Evolutionary conservation across 2,888 invertebrate genomes (phyloP), one percentile per base, ranked within the genome.

Genomic region (Archips crataeganus): DNA sequence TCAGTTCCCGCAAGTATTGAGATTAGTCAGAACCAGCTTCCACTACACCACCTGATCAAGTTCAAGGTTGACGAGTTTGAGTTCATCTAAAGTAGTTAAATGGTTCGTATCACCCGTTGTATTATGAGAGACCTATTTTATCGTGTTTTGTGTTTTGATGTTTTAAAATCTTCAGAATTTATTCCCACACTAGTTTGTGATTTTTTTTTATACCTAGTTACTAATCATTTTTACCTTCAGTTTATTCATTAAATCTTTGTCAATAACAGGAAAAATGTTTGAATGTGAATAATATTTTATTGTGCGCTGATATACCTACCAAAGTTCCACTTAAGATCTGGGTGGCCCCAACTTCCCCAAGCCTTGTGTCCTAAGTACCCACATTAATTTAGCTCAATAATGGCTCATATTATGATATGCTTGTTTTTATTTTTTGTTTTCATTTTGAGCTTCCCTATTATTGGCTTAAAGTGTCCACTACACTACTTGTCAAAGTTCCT

Each of bases 1-100:
- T 65, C n/a, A 32, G 3, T 45, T n/a, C 61, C 47, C 2, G 57
- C 45, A 62, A 61, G 36, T 67, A 57, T 63, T 59, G 45, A 61
- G 10, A 39, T 47, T 67, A 47, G 54, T 71, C 66, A 71, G 15
- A 47, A 36, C 42, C 47, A 42, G 47, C 15, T 61, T 34, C 36
- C 36, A 39, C 4, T 39, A 6, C 39, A 39, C 6, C 47, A 47
- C 47, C 23, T 49, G 51, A 68, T 70, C 78, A 78, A 78, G 78
- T 76, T 77, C 78, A 78, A 78, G 78, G 78, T 76, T 75, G 67
- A 54, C 59, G 9, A 67, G 47, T 74, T 75, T 62, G 76, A 77
- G 75, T 78, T 74, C 75, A 74, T 70, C 49, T 64, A 66, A 51
- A 51, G 32, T 47, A 54, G 34, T n/a, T 66, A 67, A 69, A 75